These are phyloP conservation scores for Nasonia oneida DNA, from an alignment of 2,888 invertebrate species.

Conservation along the genomic window DNA sequence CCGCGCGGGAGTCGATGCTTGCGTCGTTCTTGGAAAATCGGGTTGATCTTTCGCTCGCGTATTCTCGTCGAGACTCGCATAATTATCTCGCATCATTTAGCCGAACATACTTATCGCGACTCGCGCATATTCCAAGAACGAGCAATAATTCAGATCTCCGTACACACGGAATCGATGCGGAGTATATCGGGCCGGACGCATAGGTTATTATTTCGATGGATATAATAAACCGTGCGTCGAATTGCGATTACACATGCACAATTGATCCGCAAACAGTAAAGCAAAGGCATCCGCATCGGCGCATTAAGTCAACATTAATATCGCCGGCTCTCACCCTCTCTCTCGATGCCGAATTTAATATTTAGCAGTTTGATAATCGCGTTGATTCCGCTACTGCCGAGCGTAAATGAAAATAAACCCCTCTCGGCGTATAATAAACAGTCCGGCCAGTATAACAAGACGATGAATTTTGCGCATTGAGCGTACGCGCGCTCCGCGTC, in stretches of 20 bases:
- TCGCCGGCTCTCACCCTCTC: too few relatives aligned
- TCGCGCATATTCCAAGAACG: neutral
- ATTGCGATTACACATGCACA: neutral
- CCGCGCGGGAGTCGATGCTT: neutral
- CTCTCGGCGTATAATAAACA: neutral
- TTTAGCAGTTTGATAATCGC: constrained; percentile 9
- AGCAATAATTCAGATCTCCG: neutral
- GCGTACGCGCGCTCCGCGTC: neutral
- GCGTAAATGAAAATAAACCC: neutral
- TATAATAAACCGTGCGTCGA: neutral
- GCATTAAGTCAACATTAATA: constrained; percentile 15
- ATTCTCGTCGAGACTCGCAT: too few relatives aligned
- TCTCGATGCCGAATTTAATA: constrained; percentile 7
- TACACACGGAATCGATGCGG: neutral
- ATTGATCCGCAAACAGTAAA: neutral
- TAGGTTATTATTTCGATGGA: constrained; percentile 2
- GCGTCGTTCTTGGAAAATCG: neutral
- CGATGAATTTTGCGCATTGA: constrained; percentile 27
- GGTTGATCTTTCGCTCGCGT: too few relatives aligned
- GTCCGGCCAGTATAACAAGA: neutral
- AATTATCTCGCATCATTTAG: too few relatives aligned
- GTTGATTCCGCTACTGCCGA: neutral
- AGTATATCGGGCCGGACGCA: neutral
- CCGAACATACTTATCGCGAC: neutral
- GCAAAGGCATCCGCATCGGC: neutral